phyloP scores from a whole-genome alignment of 2,888 invertebrate species.

The Nymphalis c-album region DNA sequence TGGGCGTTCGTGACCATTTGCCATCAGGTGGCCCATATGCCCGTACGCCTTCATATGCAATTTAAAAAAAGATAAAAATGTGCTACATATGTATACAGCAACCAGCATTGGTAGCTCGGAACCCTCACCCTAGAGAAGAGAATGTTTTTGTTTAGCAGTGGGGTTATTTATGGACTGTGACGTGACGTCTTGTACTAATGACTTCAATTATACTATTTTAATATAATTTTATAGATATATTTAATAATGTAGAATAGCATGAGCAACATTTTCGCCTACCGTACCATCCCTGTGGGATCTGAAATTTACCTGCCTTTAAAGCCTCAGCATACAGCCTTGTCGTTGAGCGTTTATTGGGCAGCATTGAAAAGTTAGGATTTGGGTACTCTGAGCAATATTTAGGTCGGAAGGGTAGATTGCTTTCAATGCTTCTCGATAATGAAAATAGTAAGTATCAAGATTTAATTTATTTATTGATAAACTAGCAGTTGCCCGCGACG shows the following conservation, averaged over 20 bases:
- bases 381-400: constrained; percentile 15
- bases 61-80: no score
- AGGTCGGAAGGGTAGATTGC: constrained; percentile 2
- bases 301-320: constrained; percentile 60
- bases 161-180: no score
- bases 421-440: constrained; percentile 2
- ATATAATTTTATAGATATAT: background rate
- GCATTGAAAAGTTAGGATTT: constrained; percentile 39
- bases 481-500: background rate
- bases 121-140: no score
- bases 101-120: no score
- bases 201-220: no score
- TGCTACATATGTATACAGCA: no score
- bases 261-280: constrained; percentile 47
- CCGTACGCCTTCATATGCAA: no score
- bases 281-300: constrained; percentile 49
- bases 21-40: no score
- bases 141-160: no score
- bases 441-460: background rate
- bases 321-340: constrained; percentile 56
- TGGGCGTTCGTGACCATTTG: no score
- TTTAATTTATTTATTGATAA: background rate
- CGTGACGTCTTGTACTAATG: no score
- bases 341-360: constrained; percentile 70
- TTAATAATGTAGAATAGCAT: background rate